A percentile compares a stretch with the other conserved stretches of the same genome.
Evolutionary conservation across 2,113 vertebrate genomes (phyloP).

Genomic region (Actenoides lindsayi): DNA sequence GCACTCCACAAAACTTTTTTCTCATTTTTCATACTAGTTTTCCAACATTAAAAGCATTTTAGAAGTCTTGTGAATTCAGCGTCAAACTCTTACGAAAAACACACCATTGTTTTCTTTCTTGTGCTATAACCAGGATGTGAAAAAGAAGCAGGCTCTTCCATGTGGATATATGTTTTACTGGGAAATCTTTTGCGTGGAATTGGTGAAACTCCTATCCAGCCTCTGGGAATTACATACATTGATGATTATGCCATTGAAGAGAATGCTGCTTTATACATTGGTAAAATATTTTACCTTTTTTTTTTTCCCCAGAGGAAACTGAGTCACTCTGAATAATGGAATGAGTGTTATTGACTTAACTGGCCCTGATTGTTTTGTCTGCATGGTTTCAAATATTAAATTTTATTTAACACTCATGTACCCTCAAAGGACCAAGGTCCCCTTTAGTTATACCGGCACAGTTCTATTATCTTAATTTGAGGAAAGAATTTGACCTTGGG

Average conservation of each 20-base stretch:
- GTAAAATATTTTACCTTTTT: constrained; percentile 64
- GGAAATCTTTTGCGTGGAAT: constrained; percentile 94
- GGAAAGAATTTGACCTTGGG: constrained; percentile 47
- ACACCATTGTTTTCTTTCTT: neutral
- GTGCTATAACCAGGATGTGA: constrained; percentile 81
- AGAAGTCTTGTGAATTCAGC: neutral
- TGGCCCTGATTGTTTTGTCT: constrained; percentile 10
- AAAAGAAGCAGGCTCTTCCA: constrained; percentile 79
- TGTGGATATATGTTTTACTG: constrained; percentile 92
- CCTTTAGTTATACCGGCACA: neutral
- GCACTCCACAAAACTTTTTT: neutral
- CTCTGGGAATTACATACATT: constrained; percentile 91
- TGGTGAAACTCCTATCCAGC: constrained; percentile 94
- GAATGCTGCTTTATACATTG: constrained; percentile 90
- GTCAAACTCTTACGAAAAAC: neutral
- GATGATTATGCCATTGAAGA: constrained; percentile 91
- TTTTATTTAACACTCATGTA: constrained; percentile 7
- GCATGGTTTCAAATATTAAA: constrained; percentile 38
- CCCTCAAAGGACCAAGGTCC: neutral
- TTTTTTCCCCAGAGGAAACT: neutral
- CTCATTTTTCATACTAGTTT: neutral
- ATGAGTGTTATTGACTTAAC: neutral
- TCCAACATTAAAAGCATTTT: neutral
- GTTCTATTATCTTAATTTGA: constrained; percentile 36
- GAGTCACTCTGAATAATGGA: neutral